A percentile compares a stretch with the other conserved stretches of the same genome.
Conservation (phyloP, 2,888 invertebrate species). For the Troides oblongomaculatus region DNA sequence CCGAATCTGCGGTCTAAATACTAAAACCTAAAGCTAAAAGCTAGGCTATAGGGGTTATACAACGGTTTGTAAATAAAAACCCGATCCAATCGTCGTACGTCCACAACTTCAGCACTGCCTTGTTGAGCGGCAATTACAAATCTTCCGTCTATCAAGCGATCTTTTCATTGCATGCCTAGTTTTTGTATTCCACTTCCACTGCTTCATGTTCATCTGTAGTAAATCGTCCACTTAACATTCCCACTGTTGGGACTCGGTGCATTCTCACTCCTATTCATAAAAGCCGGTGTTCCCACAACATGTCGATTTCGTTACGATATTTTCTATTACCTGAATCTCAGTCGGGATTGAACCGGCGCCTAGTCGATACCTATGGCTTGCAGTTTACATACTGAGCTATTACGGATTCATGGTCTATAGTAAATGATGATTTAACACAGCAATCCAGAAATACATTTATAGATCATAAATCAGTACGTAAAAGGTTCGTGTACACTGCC, state of each 20-base stretch:
- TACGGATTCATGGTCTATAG: neutral
- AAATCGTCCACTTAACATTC: neutral
- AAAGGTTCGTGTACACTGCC: slow-evolving; percentile 8
- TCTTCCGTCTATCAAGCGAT: slow-evolving; percentile 40
- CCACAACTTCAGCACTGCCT: slow-evolving; percentile 24
- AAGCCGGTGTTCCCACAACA: too few relatives aligned
- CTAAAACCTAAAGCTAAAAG: neutral
- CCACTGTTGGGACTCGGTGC: too few relatives aligned
- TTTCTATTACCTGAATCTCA: too few relatives aligned
- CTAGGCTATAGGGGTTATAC: neutral
- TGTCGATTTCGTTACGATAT: too few relatives aligned
- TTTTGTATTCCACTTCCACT: neutral
- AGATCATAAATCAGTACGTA: slow-evolving; percentile 9
- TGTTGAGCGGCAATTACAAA: slow-evolving; percentile 42
- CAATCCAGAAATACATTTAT: slow-evolving; percentile 13
- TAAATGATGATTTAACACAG: neutral
- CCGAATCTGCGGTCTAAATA: too few relatives aligned
- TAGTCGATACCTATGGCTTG: too few relatives aligned
- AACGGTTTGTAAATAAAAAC: neutral
- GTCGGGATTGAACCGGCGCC: too few relatives aligned
- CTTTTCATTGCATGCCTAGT: slow-evolving; percentile 36
- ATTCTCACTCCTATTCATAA: too few relatives aligned
- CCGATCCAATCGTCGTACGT: slow-evolving; percentile 10
- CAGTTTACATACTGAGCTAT: too few relatives aligned
- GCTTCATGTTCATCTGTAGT: neutral